These are phyloP conservation scores for Monomorium pharaonis DNA, from an alignment of 1,140 invertebrate genomes.

Conservation along the genomic window DNA sequence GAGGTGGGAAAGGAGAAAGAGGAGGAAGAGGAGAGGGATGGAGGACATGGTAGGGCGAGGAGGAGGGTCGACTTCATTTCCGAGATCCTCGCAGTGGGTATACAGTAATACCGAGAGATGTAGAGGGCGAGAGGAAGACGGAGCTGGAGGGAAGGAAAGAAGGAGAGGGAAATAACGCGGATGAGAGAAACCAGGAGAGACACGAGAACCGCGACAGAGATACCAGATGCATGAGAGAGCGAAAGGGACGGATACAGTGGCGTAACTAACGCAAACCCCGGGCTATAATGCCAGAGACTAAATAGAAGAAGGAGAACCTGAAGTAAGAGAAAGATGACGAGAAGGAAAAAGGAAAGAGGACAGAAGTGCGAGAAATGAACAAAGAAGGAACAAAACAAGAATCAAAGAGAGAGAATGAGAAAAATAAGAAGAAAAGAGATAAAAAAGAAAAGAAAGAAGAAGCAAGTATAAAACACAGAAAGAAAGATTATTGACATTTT, in stretches of 20 bases:
- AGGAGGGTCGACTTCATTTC: constrained; percentile 65
- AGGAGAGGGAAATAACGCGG: constrained; percentile 4
- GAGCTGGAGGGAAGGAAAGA: not conserved
- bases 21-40: constrained; percentile 18
- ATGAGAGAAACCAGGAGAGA: constrained; percentile 38
- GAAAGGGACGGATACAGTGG: constrained; percentile 34
- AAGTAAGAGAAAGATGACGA: not conserved
- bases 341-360: not conserved
- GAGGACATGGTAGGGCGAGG: constrained; percentile 38
- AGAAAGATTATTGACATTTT: not conserved
- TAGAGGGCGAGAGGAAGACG: not conserved
- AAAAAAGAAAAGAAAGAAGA: not conserved
- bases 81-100: constrained; percentile 59
- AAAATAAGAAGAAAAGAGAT: not conserved
- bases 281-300: constrained; percentile 21
- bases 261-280: constrained; percentile 41
- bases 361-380: not conserved
- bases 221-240: constrained; percentile 38
- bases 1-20: constrained; percentile 45
- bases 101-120: constrained; percentile 42
- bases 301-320: not conserved
- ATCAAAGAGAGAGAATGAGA: not conserved
- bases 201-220: constrained; percentile 33
- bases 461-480: no score
- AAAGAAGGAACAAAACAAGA: not conserved